These are phyloP conservation scores for Cyprichromis sp. DNA, from an alignment of 2,113 vertebrate species.

Conservation along the genomic window DNA sequence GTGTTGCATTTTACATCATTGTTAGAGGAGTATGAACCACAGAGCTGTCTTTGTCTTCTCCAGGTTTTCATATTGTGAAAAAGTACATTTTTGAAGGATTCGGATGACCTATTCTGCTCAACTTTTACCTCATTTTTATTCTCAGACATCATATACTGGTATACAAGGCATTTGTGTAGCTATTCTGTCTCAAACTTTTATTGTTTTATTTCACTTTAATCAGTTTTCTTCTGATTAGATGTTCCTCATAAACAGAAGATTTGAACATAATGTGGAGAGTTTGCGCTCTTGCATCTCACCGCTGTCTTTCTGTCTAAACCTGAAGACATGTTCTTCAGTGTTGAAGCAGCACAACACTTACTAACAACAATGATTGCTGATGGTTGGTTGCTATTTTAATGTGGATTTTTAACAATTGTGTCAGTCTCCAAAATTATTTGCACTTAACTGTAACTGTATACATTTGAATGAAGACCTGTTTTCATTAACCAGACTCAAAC, in stretches of 20 bases:
- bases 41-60: background rate
- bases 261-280: background rate
- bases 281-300: background rate
- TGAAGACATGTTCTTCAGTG: background rate
- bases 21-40: background rate
- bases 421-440: background rate
- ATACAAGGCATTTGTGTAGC: background rate
- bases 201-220: background rate
- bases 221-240: background rate
- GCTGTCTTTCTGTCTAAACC: background rate
- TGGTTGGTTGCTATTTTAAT: background rate
- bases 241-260: background rate
- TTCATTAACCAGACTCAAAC: background rate
- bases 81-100: background rate
- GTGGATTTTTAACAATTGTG: background rate
- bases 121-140: background rate
- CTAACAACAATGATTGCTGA: background rate
- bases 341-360: background rate
- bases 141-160: background rate
- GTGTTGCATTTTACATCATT: background rate
- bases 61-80: background rate
- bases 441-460: background rate
- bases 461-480: background rate
- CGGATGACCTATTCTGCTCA: background rate
- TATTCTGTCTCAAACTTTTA: background rate